Evolutionary conservation across 2,113 vertebrate genomes (phyloP).

Genomic region (Neodon shergylaensis): DNA sequence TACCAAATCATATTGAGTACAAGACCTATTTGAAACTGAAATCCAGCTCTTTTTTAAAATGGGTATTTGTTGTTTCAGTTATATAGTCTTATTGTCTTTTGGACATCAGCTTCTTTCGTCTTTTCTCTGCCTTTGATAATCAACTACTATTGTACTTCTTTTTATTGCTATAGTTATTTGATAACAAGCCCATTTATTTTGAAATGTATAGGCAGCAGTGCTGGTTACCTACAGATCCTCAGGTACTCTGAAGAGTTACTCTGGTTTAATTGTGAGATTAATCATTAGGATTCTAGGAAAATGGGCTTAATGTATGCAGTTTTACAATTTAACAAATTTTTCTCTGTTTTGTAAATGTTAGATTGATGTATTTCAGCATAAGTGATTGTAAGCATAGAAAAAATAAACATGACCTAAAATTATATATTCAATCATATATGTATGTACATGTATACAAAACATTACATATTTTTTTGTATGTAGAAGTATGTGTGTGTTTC

Average conservation of each 20-base stretch:
- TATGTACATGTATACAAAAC: background rate
- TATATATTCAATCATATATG: background rate
- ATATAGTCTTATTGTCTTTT: background rate
- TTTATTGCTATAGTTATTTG: background rate
- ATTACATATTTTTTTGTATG: background rate
- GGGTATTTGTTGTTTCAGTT: background rate
- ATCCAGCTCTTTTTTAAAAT: background rate
- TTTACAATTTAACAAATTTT: conserved; percentile 4
- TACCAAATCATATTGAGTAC: background rate
- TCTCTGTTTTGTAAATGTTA: background rate
- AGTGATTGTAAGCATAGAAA: background rate
- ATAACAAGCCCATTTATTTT: background rate
- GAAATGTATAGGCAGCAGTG: background rate
- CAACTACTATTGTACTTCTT: background rate
- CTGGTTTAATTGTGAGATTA: background rate
- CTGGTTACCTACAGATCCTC: background rate
- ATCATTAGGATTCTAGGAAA: background rate
- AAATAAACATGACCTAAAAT: background rate
- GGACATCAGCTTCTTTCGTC: background rate
- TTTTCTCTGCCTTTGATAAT: background rate
- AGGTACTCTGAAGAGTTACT: background rate
- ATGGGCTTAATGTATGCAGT: background rate
- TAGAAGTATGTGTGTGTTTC: background rate
- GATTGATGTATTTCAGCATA: background rate
- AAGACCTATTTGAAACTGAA: background rate